Base-by-base conservation (phyloP, 1,140 invertebrate species). In the Magallana gigas region DNA sequence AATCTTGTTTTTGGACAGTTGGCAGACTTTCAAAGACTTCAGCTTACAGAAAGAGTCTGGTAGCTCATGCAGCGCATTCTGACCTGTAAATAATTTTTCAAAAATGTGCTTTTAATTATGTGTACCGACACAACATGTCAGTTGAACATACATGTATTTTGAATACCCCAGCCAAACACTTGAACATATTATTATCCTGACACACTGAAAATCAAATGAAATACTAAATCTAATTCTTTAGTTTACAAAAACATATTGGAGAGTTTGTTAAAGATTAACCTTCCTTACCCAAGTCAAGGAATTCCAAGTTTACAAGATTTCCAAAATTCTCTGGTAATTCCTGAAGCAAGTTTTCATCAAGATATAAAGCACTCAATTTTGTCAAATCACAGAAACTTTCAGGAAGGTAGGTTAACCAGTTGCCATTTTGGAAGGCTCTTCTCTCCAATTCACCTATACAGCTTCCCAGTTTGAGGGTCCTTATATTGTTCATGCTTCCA, bases 341-440 rank as follows among this genome's bases (percentile, higher is more conserved):
- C 85, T 88, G 86, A 7, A 94, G 29, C 62, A 92, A 91, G 88
- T 94, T 94, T 85, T 94, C 93, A 90, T 94, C 93, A 12, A 94
- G 85, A 84, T 91, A 89, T 4, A 92, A 84, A 48, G 91, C 88
- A 18, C 76, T 90, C 6, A 94, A 84, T n/a, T 85, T 90, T 0
- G 36, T 86, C 80, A 94, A 85, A 16, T 88, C 36, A 80, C 92
- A 90, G 84, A 94, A 91, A 84, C 87, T 91, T 14, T 80, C 16
- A 57, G 93, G 93, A n/a, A 94, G 84, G 16, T 89, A 82, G 8
- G 85, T 80, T 8, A 94, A 36, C 92, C 92, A 93, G 87, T 94
- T 94, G 18, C 93, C 93, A 90, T 94, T 94, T 82, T 93, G 92
- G 84, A 93, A 93, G 8, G 92, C 91, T 14, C 91, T 85, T 68